Base-by-base conservation (phyloP, 2,888 invertebrate species). In the Philereme vetulata region DNA sequence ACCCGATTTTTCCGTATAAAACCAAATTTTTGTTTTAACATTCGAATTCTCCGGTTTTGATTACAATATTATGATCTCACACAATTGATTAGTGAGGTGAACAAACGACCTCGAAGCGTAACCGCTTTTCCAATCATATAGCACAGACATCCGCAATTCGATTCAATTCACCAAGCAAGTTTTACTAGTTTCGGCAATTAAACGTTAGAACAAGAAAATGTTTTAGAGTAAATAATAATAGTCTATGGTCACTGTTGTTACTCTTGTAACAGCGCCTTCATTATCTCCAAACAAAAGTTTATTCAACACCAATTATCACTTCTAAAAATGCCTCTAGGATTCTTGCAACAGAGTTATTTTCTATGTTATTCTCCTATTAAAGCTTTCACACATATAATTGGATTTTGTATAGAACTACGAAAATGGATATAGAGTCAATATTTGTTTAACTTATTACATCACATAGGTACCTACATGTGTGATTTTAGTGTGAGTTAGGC, bases 71-170 rank as follows among this genome's bases (percentile, higher is more conserved):
- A 44, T 5, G 21, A 44, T 11, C 21, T 21, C 44, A 21, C 11
- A 21, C 21, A 42, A 38, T 38, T 43, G 10, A 35, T 50, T 65
- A 43, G 57, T 47, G 75, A 81, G 86, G 82, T 86, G 80, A 88
- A 88, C 73, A 81, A 86, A 86, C 87, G 86, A 74, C 87, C 87
- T 87, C 85, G 82, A 57, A 61, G 60, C 60, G 62, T 70, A 76
- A 75, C 83, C 77, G 84, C 81, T 81, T 74, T 79, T 74, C 77
- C 75, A 79, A 84, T 82, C 80, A 82, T 76, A 78, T 51, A 75
- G 72, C 74, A 75, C 75, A 68, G 69, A 82, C 77, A 85, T 84
- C 84, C 85, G 84, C 81, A 78, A 85, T 80, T 82, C 65, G 55
- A 47, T 58, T 62, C 55, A 58, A 46, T 50, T 71, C 66, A 71